phyloP scores from a whole-genome alignment of 1,140 invertebrate genomes.

The Anastrepha ludens region DNA sequence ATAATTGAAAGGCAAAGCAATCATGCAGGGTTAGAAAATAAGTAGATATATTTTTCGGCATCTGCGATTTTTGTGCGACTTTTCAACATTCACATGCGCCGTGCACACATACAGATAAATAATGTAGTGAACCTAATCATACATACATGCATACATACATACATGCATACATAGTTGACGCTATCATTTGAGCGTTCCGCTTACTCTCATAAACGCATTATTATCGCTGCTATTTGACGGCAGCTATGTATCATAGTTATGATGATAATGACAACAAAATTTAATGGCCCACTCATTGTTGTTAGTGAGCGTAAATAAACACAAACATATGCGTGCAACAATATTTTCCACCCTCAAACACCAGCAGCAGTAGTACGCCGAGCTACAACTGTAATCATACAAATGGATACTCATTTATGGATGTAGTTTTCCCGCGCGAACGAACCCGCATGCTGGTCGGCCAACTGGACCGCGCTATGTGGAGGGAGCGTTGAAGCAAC shows the following conservation, averaged over 20 bases:
- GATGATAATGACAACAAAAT: conserved; percentile 38
- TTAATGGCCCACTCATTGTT: neutral
- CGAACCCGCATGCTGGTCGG: neutral
- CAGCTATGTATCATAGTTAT: neutral
- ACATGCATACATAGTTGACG: neutral
- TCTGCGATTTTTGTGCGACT: neutral
- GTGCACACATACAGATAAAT: too few species aligned
- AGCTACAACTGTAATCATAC: too few species aligned
- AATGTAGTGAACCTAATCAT: too few species aligned
- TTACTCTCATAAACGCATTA: neutral
- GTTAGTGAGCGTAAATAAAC: neutral
- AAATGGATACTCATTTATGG: too few species aligned
- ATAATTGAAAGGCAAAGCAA: too few species aligned
- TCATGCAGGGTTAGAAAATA: too few species aligned
- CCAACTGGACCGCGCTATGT: neutral
- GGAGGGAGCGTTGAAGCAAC: neutral
- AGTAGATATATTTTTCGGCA: too few species aligned
- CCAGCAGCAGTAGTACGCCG: too few species aligned
- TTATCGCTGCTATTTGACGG: neutral
- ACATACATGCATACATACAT: too few species aligned
- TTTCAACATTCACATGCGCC: neutral
- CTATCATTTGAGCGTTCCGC: neutral
- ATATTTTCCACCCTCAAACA: neutral
- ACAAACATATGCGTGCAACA: neutral
- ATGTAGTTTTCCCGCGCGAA: neutral